A percentile compares a stretch with the other conserved stretches of the same genome.
These are phyloP conservation scores for Castor canadensis DNA, from an alignment of 2,113 vertebrate genomes.

Conservation along the genomic window DNA sequence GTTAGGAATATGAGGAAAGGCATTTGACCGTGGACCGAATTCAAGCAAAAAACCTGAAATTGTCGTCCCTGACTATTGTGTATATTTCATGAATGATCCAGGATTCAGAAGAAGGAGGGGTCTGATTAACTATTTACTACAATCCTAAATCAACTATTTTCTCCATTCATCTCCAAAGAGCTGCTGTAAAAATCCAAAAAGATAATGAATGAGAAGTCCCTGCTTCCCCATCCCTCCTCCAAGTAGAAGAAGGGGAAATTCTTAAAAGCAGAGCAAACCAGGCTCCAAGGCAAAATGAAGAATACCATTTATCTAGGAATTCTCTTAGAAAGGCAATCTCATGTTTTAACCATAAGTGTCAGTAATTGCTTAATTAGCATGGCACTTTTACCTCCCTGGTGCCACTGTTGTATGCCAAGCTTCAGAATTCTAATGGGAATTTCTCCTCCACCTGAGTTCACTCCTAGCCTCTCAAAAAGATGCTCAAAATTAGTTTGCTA, in stretches of 20 bases:
- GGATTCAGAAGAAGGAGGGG: background rate
- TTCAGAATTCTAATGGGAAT: conserved; percentile 47
- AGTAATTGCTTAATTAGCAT: conserved; percentile 76
- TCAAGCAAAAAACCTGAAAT: background rate
- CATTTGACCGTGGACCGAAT: background rate
- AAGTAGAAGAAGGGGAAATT: background rate
- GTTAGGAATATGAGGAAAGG: background rate
- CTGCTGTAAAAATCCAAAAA: background rate
- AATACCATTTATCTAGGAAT: conserved; percentile 22
- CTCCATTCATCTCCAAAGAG: background rate
- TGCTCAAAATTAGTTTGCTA: background rate
- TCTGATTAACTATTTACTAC: background rate
- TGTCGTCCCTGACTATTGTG: background rate
- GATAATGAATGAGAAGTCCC: background rate
- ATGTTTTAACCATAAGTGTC: conserved; percentile 73
- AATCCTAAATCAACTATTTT: background rate
- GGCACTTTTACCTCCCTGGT: conserved; percentile 65
- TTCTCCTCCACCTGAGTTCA: background rate
- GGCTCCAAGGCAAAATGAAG: conserved; percentile 62
- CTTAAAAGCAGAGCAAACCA: background rate
- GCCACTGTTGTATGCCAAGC: conserved; percentile 27
- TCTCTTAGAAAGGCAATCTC: conserved; percentile 72
- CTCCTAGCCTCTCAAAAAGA: background rate
- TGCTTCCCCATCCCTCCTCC: background rate
- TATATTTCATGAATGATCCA: background rate